Percentiles rank a stretch among this genome's conserved stretches.
phyloP scores from a whole-genome alignment of 2,113 vertebrate species.

The Pristiophorus japonicus region DNA sequence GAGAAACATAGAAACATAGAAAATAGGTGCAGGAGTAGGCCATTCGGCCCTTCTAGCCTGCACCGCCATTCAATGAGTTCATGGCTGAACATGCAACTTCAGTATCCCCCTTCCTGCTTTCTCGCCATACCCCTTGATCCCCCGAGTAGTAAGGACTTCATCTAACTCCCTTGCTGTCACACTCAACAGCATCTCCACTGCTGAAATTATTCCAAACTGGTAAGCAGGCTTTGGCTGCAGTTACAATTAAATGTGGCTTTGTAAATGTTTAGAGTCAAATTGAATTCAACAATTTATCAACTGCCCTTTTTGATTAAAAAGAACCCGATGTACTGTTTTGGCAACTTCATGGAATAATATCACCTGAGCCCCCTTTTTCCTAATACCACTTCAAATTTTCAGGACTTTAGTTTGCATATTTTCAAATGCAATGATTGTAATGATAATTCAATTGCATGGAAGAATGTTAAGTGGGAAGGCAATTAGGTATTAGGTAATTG shows the following conservation, averaged over 20 bases:
- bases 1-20: too few relatives aligned
- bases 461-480: neutral
- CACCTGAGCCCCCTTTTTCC: neutral
- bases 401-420: neutral
- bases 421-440: neutral
- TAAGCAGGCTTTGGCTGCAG: neutral
- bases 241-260: neutral
- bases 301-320: too few relatives aligned
- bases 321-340: neutral
- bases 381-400: neutral
- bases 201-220: neutral
- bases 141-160: too few relatives aligned
- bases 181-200: neutral
- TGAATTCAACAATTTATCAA: neutral
- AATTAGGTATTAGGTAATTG: neutral
- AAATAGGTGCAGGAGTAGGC: too few relatives aligned
- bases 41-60: too few relatives aligned
- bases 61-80: too few relatives aligned
- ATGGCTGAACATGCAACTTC: too few relatives aligned
- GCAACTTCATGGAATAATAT: neutral
- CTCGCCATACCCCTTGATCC: too few relatives aligned
- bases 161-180: too few relatives aligned
- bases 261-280: neutral
- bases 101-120: too few relatives aligned
- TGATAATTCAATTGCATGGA: constrained; percentile 6